These are phyloP conservation scores for Cyclophora punctaria DNA, from an alignment of 2,888 invertebrate genomes.

Conservation along the genomic window DNA sequence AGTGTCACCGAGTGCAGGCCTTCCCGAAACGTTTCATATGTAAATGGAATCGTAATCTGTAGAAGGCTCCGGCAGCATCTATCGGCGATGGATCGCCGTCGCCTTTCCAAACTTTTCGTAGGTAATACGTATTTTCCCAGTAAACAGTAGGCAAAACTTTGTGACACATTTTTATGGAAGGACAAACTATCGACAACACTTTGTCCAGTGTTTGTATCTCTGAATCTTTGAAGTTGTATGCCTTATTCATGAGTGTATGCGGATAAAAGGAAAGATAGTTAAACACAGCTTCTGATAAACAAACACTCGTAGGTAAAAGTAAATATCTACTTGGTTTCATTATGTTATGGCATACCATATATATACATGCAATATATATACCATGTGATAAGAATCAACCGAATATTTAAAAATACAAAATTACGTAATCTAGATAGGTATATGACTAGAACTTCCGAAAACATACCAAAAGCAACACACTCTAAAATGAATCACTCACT, in stretches of 20 bases:
- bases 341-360: no score
- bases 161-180: constrained; percentile 32
- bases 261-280: constrained; percentile 8
- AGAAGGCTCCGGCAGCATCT: constrained; percentile 50
- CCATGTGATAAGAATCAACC: no score
- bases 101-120: constrained; percentile 46
- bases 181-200: constrained; percentile 27
- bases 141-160: constrained; percentile 37
- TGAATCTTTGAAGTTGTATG: constrained; percentile 20
- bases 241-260: constrained; percentile 18
- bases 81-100: constrained; percentile 51
- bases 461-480: no score
- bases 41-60: constrained; percentile 66
- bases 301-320: no score
- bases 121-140: constrained; percentile 35
- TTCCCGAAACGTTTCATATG: constrained; percentile 68
- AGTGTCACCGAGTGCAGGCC: constrained; percentile 45
- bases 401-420: no score
- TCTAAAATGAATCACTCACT: no score
- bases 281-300: no score
- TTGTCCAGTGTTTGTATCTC: constrained; percentile 21
- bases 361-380: no score
- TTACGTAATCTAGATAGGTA: no score
- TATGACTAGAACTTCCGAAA: no score
- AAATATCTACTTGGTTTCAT: no score